Evolutionary conservation across 2,113 vertebrate genomes (phyloP), one percentile per base, ranked within the genome.

Genomic region (Chauna torquata): DNA sequence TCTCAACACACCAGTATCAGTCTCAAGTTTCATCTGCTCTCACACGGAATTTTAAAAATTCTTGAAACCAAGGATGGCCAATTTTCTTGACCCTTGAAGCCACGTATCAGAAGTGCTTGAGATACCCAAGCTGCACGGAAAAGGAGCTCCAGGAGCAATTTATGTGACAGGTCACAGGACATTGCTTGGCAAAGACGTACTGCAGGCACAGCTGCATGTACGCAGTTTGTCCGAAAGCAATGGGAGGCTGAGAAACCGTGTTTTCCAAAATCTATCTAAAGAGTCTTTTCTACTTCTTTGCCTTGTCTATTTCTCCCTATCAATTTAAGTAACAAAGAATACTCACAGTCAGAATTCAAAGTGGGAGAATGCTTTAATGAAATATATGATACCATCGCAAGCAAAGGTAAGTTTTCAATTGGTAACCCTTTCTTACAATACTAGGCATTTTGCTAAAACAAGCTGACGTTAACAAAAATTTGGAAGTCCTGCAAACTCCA

Each of bases 191-290:
- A 71, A 16, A 79, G 20, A 58, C 64, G 44, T 49, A 34, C 1
- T 44, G 10, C 4, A 5, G 7, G 8, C 38, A 71, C 2, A 1
- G 62, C 1, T 47, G 22, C 20, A 57, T 2, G 3, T 25, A 66
- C 16, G 32, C 25, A 83, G 15, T 24, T 58, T 28, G 13, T 52
- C 38, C 20, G 78, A 82, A 68, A 76, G n/a, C 30, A 71, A 54
- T 6, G 3, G 32, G 4, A 77, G 32, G 14, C 3, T 69, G 38
- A 83, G 30, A 72, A 6, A 32, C 1, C 1, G 2, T 28, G 5
- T 44, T 92, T 70, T 79, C 38, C 38, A 86, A 77, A 77, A 65
- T 40, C 23, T 49, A 7, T 27, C 27, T 27, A 42, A 47, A 52
- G 27, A 6, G 20, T 27, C 11, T 52, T 50, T 55, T 66, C 54